Evolutionary conservation across 2,113 vertebrate species (phyloP), one percentile per base, ranked within the genome.

Genomic region (Pangasianodon hypophthalmus): DNA sequence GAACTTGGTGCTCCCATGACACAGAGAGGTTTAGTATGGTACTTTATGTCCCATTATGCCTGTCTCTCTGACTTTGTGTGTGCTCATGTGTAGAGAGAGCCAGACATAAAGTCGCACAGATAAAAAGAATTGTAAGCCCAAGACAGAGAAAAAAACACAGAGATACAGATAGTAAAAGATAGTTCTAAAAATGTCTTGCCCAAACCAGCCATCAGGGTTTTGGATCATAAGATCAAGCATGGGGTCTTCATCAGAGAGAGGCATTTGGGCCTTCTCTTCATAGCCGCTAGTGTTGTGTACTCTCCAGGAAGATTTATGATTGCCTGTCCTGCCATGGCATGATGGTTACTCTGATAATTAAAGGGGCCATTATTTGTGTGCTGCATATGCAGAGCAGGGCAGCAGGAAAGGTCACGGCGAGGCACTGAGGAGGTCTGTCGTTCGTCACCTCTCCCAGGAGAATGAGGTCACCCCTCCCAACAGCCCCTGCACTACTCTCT

Each of bases 241-340:
- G 94, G 95, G 96, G 95, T 96, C 95, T 95, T 96, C 94, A 95
- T 93, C 95, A 95, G 92, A 93, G 94, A 96, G 95, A 95, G 94
- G 95, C 94, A 93, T 96, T 62, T 52, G 60, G 60, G 85, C 81
- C 52, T 89, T n/a, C 60, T 84, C 62, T 73, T 81, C 87, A 67
- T 88, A 88, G 87, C 90, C 92, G 75, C 91, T 90, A 90, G 91
- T 90, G 58, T 87, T 88, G 77, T 86, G 90, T 89, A 88, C 90
- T 90, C 79, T 86, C 73, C 18, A 46, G 54, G 60, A 88, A 92
- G 92, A 93, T 92, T 92, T 92, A 93, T 91, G 91, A 88, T 89
- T 52, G 85, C 89, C 85, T 89, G 85, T 84, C 85, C 87, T 85
- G 83, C 86, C 85, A 84, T 87, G 84, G 88, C 87, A 87, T 89